Base-by-base conservation (phyloP, 2,888 invertebrate species). In the Campoplex capitator region DNA sequence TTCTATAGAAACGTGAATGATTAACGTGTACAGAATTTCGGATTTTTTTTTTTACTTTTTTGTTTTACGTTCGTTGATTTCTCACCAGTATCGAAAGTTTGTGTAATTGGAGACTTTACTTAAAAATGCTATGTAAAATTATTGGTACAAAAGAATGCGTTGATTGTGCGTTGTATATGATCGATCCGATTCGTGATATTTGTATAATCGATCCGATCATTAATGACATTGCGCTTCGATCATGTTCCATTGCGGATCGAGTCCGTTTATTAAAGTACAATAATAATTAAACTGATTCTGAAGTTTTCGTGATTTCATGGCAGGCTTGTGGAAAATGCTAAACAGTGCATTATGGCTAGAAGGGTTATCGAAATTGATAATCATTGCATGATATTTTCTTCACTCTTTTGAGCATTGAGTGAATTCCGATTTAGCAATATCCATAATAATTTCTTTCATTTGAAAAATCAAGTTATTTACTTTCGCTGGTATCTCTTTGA, bases 1-100 rank as follows among this genome's bases (percentile, higher is more conserved):
- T 6, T 28, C 42, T 48, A 68, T 73, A 48, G 65, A 83, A 67
- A 77, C 16, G 48, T 32, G 48, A 76, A 80, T 86, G 75, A 86
- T 83, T 58, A 83, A 80, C 56, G 62, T 38, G 75, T 28, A n/a
- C 80, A 38, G 76, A n/a, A 48, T 67, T 68, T 81, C 35, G 13
- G 32, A 35, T 45, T 68, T 11, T 16, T 42, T 42, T 80, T 54
- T 58, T 58, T 56, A 28, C 75, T 42, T 58, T 16, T 71, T 78
- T 23, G 0, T 23, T 78, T 32, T 16, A 13, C 70, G 67, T 54
- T 77, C 73, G 73, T 80, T 73, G 76, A 83, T 56, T 76, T 83
- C 56, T 73, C 58, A 71, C 76, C 68, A 70, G 70, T 42, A 38
- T n/a, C 32, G 23, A 65, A 38, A 56, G 62, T 23, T 77, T 18